Conservation (phyloP, 2,113 vertebrate species). For the Aegithalos caudatus region DNA sequence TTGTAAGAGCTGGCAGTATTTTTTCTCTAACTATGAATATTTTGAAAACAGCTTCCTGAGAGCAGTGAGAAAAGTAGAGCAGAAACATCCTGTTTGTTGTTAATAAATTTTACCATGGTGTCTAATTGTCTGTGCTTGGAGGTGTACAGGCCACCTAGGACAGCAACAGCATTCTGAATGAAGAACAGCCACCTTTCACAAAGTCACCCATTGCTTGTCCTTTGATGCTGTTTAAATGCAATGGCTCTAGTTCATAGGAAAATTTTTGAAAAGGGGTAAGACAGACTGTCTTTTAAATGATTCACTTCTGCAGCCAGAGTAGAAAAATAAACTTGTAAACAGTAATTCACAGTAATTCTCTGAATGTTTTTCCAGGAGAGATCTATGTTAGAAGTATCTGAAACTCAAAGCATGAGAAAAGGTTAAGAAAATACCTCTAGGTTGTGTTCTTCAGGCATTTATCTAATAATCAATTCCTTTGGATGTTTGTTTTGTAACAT, state of each 20-base stretch:
- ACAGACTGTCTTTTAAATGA: not conserved
- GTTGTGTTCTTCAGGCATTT: not conserved
- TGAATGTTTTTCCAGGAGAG: not conserved
- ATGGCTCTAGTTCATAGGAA: not conserved
- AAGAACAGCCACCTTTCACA: not conserved
- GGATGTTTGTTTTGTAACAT: not conserved
- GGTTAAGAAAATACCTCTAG: not conserved
- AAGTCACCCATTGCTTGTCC: not conserved
- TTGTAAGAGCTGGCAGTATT: not conserved
- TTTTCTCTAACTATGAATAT: not conserved
- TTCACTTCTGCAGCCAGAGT: not conserved
- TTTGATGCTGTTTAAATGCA: not conserved
- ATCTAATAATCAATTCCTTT: not conserved
- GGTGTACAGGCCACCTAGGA: not conserved
- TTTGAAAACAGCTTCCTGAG: not conserved
- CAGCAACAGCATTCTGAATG: not conserved
- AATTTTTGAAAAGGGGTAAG: not conserved
- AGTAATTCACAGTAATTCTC: not conserved
- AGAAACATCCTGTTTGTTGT: not conserved
- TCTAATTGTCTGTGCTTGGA: not conserved
- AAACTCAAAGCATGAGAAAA: not conserved
- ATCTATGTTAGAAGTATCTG: not conserved
- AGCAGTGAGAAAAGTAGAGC: not conserved
- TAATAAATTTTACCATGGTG: not conserved
- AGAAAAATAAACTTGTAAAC: not conserved